A percentile compares a stretch with the other conserved stretches of the same genome.
These are phyloP conservation scores for Micronycteris hirsuta DNA, from an alignment of 2,113 vertebrate species.

Conservation along the genomic window DNA sequence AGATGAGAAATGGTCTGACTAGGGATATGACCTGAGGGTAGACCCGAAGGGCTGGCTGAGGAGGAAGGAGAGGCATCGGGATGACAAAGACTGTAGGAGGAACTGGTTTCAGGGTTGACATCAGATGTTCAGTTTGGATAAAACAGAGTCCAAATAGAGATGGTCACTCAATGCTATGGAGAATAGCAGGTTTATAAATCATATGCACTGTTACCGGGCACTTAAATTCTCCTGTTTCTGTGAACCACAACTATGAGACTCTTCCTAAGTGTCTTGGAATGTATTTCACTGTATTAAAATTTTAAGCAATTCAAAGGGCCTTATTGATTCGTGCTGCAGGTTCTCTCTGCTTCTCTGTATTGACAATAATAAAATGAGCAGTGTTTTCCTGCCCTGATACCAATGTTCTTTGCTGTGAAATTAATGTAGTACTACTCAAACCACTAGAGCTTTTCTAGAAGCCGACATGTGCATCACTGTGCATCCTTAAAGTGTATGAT, in stretches of 20 bases:
- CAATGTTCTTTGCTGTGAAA: background rate
- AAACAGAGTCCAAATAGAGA: background rate
- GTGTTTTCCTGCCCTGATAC: background rate
- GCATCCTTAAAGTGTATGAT: background rate
- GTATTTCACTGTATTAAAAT: background rate
- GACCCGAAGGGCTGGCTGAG: background rate
- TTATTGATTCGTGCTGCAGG: background rate
- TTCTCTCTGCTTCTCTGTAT: slow-evolving; percentile 4
- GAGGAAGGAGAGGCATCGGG: background rate
- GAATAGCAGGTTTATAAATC: slow-evolving; percentile 1
- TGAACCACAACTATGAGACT: background rate
- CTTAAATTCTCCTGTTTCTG: background rate
- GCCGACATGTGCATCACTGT: background rate
- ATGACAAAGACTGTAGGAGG: background rate
- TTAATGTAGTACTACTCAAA: background rate
- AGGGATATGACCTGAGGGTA: background rate
- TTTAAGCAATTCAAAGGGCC: background rate
- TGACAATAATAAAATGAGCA: background rate
- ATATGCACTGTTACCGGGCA: background rate
- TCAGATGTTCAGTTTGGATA: background rate
- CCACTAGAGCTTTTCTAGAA: slow-evolving; percentile 37
- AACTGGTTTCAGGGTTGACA: background rate
- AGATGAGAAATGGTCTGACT: background rate
- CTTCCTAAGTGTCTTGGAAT: slow-evolving; percentile 15
- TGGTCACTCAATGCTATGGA: background rate